These are phyloP conservation scores for Hermaeophaga mercurialis DNA, from an alignment of 2,888 invertebrate species.

Conservation along the genomic window DNA sequence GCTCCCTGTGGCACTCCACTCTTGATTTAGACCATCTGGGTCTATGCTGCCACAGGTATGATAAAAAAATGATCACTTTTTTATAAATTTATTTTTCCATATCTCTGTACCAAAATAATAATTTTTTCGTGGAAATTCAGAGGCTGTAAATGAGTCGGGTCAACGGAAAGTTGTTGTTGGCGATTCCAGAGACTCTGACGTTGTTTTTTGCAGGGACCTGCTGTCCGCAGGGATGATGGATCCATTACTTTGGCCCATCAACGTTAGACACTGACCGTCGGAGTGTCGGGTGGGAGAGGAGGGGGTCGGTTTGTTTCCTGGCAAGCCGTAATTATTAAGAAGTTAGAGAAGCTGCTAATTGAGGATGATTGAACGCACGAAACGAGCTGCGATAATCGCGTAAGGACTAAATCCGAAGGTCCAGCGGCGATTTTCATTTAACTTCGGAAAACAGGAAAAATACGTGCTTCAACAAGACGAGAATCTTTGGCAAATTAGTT, in stretches of 20 bases:
- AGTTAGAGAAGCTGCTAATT: slow-evolving; percentile 54
- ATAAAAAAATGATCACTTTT: too few relatives aligned
- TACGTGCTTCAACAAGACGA: too few relatives aligned
- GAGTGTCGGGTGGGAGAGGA: background rate
- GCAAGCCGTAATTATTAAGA: slow-evolving; percentile 56
- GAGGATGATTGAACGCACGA: slow-evolving; percentile 56
- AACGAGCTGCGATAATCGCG: slow-evolving; percentile 5
- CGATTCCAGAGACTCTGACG: background rate
- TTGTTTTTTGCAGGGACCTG: slow-evolving; percentile 29
- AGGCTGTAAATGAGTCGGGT: too few relatives aligned
- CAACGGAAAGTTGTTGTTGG: background rate
- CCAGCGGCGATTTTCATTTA: too few relatives aligned
- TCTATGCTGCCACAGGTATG: too few relatives aligned
- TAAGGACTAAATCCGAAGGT: background rate
- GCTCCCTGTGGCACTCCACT: too few relatives aligned
- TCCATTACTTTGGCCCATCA: slow-evolving; percentile 60
- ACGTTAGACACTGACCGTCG: slow-evolving; percentile 42
- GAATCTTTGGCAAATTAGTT: too few relatives aligned
- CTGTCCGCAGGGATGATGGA: slow-evolving; percentile 59
- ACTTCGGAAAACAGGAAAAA: too few relatives aligned
- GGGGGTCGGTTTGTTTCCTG: slow-evolving; percentile 25
- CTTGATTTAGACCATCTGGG: too few relatives aligned
- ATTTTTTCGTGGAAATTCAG: too few relatives aligned
- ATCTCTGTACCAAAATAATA: too few relatives aligned
- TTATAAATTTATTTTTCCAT: too few relatives aligned